These are phyloP conservation scores for Synergus gifuensis DNA, from an alignment of 2,888 invertebrate genomes.

Conservation along the genomic window DNA sequence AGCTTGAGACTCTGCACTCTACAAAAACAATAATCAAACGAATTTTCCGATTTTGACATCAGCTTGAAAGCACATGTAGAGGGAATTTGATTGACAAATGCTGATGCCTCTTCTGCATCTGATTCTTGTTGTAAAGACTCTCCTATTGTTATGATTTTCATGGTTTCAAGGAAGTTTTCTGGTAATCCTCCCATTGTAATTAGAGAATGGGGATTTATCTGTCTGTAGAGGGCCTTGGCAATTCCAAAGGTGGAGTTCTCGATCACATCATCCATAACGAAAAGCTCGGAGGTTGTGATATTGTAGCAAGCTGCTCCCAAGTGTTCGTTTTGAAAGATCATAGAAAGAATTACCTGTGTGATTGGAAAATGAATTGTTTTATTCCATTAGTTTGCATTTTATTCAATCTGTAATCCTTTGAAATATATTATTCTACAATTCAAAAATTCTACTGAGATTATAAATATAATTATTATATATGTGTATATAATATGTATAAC, in stretches of 20 bases:
- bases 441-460: no score
- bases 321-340: slow-evolving; percentile 83
- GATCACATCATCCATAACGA: slow-evolving; percentile 84
- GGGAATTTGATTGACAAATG: slow-evolving; percentile 58
- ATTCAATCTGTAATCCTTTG: no score
- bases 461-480: no score
- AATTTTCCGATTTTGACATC: slow-evolving; percentile 81
- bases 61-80: slow-evolving; percentile 80
- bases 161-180: slow-evolving; percentile 78
- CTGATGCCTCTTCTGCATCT: slow-evolving; percentile 63
- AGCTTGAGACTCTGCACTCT: slow-evolving; percentile 80
- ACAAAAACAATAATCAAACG: slow-evolving; percentile 81
- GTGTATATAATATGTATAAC: no score
- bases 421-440: no score
- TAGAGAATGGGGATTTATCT: slow-evolving; percentile 81
- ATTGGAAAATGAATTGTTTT: background rate
- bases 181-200: slow-evolving; percentile 80
- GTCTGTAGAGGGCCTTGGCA: slow-evolving; percentile 81
- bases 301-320: slow-evolving; percentile 88
- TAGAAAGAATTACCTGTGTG: slow-evolving; percentile 81
- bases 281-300: slow-evolving; percentile 83
- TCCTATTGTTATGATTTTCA: slow-evolving; percentile 77
- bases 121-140: slow-evolving; percentile 58
- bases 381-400: background rate
- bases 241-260: slow-evolving; percentile 83